Evolutionary conservation across 2,888 invertebrate species (phyloP), one percentile per base, ranked within the genome.

Genomic region (Argyresthia albistria): DNA sequence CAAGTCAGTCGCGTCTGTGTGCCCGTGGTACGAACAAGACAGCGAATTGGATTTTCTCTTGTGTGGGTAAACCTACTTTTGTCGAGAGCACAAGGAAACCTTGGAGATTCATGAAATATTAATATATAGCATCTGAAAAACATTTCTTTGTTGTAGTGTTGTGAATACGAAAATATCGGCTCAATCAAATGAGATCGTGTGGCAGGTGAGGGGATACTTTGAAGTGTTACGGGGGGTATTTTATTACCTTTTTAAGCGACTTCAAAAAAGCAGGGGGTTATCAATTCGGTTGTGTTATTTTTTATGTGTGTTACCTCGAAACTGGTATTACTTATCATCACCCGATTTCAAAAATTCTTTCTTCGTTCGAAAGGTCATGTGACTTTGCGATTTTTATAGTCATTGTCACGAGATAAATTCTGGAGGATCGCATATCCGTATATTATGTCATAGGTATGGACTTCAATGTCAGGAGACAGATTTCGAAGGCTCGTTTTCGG

Each of bases 41-140:
- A 71, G 83, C 82, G 84, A 86, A 86, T 87, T 86, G 87, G 86
- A 86, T 87, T 86, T 86, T 73, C 74, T 60, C 61, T 78, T 64
- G 87, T 87, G 86, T 86, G 86, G 64, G 87, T 84, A 76, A 82
- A 84, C 86, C 83, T 82, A 86, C 86, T 84, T 83, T 84, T 82
- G 80, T 78, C 66, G 75, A 71, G 71, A 69, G 84, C 79, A 86
- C 80, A 83, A 76, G 73, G 79, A 80, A 82, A 76, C 76, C 77
- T 75, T 78, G 73, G 83, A 87, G 83, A 73, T 74, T 79, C 77
- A 79, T 80, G 75, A 78, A 78, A 80, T 80, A 77, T 80, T 81
- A 76, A 80, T 80, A 75, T 69, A 69, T 76, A 76, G 75, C 66
- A 72, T 71, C 73, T 73, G 67, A 71, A 73, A 58, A 46, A 46